Evolutionary conservation across 2,797 vertebrate species (phyloP), one percentile per base, ranked within the genome.

Genomic region (Sebastes minor): DNA sequence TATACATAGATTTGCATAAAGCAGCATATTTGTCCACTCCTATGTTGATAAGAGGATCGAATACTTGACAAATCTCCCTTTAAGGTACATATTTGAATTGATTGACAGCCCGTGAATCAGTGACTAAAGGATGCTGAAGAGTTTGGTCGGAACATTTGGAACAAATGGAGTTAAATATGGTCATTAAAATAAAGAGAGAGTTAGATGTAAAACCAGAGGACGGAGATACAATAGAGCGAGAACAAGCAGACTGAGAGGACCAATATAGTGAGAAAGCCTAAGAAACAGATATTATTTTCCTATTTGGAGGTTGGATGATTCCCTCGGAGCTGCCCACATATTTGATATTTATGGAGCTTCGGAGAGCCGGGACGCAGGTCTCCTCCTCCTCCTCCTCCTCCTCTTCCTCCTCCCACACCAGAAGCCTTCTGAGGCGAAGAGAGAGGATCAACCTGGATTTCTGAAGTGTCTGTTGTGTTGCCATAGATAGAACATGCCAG

Each of bases 401-500:
- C 71, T 35, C 71, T 55, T 71, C 71, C 63, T 65, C 73, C 80
- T 67, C 68, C 72, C 35, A 28, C 66, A 49, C 56, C 74, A 7
- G 52, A 60, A 74, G 69, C 84, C 64, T 61, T 82, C 62, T 22
- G 80, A 85, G 69, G 28, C 64, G 4, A 76, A 76, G 22, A 62
- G 57, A 80, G 70, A 62, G 79, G 86, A 85, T 85, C 73, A 77
- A 79, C 66, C 75, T 76, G 83, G 88, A 76, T 87, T 79, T 78
- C 57, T 86, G 67, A 77, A 66, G 76, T 73, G 86, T 81, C 73
- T 78, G 70, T 81, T 82, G 79, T 79, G 86, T 78, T 87, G 78
- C 86, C 84, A 79, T 78, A 91, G 83, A 87, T 88, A 84, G 84
- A 89, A 88, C 27, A 71, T 60, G 92, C 92, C 89, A 46, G 91